A percentile compares a stretch with the other conserved stretches of the same genome.
These are phyloP conservation scores for Zoanthus sociatus DNA, from an alignment of 92 coral and sea anemone species.

Conservation along the genomic window DNA sequence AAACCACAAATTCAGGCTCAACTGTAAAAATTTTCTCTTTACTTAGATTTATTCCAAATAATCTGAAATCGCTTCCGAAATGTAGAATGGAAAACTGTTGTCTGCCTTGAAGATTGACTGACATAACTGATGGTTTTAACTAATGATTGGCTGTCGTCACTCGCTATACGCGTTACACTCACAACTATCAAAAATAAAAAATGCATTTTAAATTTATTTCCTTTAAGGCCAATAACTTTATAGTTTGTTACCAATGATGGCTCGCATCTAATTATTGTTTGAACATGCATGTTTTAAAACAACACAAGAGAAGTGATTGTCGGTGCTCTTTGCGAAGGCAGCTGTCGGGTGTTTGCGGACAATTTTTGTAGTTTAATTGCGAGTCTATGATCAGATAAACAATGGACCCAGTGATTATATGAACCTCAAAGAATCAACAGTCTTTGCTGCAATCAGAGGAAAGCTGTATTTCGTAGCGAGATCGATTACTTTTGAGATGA, in stretches of 20 bases:
- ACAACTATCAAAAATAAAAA: neutral
- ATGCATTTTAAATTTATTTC: neutral
- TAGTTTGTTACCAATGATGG: neutral
- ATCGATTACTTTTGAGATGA: slow-evolving; percentile 34
- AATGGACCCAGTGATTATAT: slow-evolving; percentile 35
- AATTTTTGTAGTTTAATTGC: slow-evolving; percentile 36
- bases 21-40: too few species aligned
- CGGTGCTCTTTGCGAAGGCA: slow-evolving; percentile 20
- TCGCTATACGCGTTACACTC: neutral
- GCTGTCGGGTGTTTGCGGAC: slow-evolving; percentile 38
- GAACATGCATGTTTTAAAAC: slow-evolving; percentile 32
- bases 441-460: slow-evolving; percentile 22
- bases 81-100: too few species aligned
- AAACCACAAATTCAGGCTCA: neutral
- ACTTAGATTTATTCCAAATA: neutral
- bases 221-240: neutral
- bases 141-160: slow-evolving; percentile 23
- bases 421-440: neutral
- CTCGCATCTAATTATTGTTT: slow-evolving; percentile 5
- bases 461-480: neutral
- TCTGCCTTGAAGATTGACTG: neutral
- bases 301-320: slow-evolving; percentile 12
- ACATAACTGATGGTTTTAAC: neutral
- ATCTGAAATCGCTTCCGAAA: neutral
- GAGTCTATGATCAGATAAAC: slow-evolving; percentile 22